Percentiles rank a stretch among this genome's conserved stretches.
Conservation (phyloP, 2,113 vertebrate genomes). For the Aptenodytes patagonicus region DNA sequence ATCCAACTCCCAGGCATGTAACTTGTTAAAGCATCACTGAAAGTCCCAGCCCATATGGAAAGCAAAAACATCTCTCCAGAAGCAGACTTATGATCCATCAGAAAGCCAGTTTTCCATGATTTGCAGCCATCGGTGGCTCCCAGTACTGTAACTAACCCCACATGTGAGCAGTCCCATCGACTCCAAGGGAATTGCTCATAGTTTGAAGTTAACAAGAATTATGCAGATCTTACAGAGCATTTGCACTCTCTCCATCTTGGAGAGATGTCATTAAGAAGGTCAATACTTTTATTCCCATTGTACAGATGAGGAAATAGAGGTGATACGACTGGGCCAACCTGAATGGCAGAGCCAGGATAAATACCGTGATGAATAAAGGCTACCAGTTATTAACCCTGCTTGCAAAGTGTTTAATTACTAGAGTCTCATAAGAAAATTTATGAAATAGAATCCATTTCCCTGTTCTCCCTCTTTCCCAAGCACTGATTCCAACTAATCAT, state of each 20-base stretch:
- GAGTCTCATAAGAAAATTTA: constrained; percentile 6
- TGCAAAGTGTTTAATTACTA: background rate
- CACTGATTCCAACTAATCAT: constrained; percentile 12
- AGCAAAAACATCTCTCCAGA: background rate
- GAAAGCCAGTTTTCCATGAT: background rate
- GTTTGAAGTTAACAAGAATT: background rate
- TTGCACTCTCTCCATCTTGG: background rate
- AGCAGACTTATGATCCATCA: background rate
- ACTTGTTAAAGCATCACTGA: background rate
- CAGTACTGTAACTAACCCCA: background rate
- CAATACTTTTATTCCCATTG: background rate
- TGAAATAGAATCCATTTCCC: constrained; percentile 1
- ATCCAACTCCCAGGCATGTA: background rate
- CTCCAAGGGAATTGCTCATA: background rate
- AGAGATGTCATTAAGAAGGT: constrained; percentile 1
- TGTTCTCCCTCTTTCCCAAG: background rate
- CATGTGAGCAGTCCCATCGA: background rate
- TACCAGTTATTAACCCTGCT: background rate
- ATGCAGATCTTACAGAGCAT: background rate
- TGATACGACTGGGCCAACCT: background rate
- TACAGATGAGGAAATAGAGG: background rate
- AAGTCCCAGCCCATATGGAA: background rate
- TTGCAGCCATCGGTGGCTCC: background rate
- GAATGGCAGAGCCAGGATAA: background rate
- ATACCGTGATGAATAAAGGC: background rate